Evolutionary conservation across 2,113 vertebrate species (phyloP).

Genomic region (Dasyurus viverrinus): DNA sequence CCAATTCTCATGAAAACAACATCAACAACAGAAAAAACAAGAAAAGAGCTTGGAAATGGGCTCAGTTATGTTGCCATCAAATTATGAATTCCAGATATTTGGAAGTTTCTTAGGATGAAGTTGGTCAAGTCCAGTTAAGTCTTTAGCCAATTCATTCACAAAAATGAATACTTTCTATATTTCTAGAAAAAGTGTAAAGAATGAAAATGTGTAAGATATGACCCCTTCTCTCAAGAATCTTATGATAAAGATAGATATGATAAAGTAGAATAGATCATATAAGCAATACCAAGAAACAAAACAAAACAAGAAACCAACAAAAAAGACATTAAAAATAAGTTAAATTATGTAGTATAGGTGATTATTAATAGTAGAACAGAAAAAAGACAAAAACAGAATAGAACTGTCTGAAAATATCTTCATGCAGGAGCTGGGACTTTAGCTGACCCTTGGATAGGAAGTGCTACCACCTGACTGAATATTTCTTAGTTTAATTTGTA

Average conservation of each 20-base stretch:
- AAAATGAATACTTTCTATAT: not conserved
- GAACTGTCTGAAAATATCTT: not conserved
- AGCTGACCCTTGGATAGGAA: not conserved
- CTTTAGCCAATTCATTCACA: not conserved
- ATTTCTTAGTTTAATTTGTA: not conserved
- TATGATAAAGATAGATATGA: not conserved
- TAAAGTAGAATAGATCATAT: not conserved
- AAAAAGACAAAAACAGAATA: not conserved
- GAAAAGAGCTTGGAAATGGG: not conserved
- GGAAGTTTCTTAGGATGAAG: not conserved
- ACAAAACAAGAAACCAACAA: not conserved
- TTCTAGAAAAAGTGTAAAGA: not conserved
- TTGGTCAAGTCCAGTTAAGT: not conserved
- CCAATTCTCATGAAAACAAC: not conserved
- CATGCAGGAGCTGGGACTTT: not conserved
- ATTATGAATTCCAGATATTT: not conserved
- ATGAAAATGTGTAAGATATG: not conserved
- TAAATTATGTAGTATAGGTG: not conserved
- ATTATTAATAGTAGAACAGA: not conserved
- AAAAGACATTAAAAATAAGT: not conserved
- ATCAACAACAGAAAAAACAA: not conserved
- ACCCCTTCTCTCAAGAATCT: not conserved
- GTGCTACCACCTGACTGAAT: not conserved
- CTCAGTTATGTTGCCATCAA: not conserved
- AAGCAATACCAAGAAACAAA: slow-evolving; percentile 11